Evolutionary conservation across 2,888 invertebrate species (phyloP).

Genomic region (Drosophila mercatorum): DNA sequence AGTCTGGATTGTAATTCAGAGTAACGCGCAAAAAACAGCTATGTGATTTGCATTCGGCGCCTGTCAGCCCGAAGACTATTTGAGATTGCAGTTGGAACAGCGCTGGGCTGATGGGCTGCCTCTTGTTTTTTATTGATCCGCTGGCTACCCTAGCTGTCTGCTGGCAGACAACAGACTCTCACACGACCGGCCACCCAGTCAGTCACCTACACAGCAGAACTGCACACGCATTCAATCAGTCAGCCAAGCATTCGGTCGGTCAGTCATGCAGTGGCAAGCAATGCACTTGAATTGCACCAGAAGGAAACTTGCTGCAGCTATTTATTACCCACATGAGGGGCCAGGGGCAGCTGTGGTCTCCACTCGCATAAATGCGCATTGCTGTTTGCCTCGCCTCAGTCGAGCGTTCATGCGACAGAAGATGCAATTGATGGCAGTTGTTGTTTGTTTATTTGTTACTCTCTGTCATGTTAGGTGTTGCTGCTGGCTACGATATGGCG

Average conservation of each 20-base stretch:
- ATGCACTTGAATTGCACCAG: conserved; percentile 47
- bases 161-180: no score
- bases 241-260: conserved; percentile 52
- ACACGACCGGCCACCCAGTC: neutral
- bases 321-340: conserved; percentile 48
- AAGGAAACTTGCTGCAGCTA: conserved; percentile 50
- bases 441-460: conserved; percentile 47
- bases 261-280: conserved; percentile 55
- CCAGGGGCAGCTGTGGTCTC: conserved; percentile 1
- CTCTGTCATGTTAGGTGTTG: conserved; percentile 24
- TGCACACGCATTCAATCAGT: conserved; percentile 26
- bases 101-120: conserved; percentile 11
- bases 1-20: conserved; percentile 60
- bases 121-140: conserved; percentile 27
- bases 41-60: conserved; percentile 62
- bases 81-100: conserved; percentile 22
- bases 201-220: conserved; percentile 1
- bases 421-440: conserved; percentile 74
- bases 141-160: conserved; percentile 5
- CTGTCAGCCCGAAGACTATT: conserved; percentile 38
- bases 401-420: conserved; percentile 65
- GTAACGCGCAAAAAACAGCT: conserved; percentile 10
- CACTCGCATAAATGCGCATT: conserved; percentile 28
- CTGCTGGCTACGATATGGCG: neutral
- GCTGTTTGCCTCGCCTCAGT: conserved; percentile 49